Evolutionary conservation across 2,888 invertebrate species (phyloP), one percentile per base, ranked within the genome.

Genomic region (Vanessa cardui): DNA sequence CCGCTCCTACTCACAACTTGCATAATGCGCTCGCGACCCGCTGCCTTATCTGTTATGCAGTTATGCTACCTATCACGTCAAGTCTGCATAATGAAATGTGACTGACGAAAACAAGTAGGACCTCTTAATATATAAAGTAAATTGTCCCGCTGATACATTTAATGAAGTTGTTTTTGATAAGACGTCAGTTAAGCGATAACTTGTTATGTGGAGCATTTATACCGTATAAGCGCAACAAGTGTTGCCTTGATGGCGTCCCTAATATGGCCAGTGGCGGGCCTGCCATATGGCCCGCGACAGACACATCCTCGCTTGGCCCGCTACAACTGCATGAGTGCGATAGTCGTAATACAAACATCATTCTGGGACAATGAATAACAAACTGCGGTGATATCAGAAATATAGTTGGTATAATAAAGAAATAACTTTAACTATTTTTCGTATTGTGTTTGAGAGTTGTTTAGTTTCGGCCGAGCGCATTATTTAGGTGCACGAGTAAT

Each of bases 161-260:
- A 79, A 65, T 82, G 76, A 76, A 81, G 77, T 76, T 70, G 75
- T 78, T n/a, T n/a, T n/a, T 77, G 78, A 81, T 85, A 88, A 86
- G 79, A 83, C 79, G 79, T 84, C 80, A 83, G 76, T 81, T 73
- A 74, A 78, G 77, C 75, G 78, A 82, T 81, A 80, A 80, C 77
- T 77, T 73, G 83, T 82, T 87, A 89, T 85, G 86, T 90, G 81
- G 89, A 90, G 85, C 89, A 88, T 83, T 89, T 88, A 84, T 77
- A 83, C 92, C 92, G 87, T 92, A 92, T 92, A 92, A 86, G 92
- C 90, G 92, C 92, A 92, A 89, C 92, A 87, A 90, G 90, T 91
- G 88, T 91, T 85, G 90, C 92, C 92, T 92, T 91, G 92, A 78
- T 85, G 77, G 82, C 82, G 83, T 85, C 88, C 92, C 92, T 85